phyloP scores from a whole-genome alignment of 2,797 vertebrate genomes.

The Nannoperca australis region DNA sequence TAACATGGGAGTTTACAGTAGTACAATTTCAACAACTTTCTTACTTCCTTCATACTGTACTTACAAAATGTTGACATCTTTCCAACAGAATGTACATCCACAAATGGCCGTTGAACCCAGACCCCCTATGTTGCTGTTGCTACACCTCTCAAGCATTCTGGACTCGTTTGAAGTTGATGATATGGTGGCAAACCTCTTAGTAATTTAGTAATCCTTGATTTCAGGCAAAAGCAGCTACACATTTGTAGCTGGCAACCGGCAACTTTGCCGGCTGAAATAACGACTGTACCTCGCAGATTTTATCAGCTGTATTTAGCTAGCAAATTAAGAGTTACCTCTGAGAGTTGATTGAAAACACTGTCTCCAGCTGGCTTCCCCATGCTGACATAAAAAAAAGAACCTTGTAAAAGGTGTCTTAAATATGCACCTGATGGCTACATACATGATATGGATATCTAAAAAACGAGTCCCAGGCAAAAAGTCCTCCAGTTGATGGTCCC shows the following conservation, averaged over 20 bases:
- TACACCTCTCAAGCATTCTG: background rate
- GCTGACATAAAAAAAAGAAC: background rate
- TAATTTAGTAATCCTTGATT: background rate
- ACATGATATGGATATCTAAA: background rate
- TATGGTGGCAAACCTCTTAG: too few species aligned
- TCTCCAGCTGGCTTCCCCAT: background rate
- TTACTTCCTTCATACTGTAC: background rate
- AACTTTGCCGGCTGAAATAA: background rate
- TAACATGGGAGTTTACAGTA: constrained; percentile 20
- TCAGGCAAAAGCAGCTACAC: background rate
- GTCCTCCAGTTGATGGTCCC: background rate
- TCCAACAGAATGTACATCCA: background rate
- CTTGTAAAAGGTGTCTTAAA: background rate
- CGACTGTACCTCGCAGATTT: background rate
- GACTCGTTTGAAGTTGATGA: background rate
- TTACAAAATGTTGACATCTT: background rate
- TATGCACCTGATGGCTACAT: background rate
- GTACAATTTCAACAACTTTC: background rate
- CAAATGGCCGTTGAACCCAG: background rate
- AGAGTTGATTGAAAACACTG: background rate
- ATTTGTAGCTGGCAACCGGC: background rate
- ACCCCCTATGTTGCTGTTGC: background rate
- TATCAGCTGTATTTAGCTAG: background rate
- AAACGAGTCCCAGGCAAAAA: background rate
- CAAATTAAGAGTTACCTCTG: background rate